A percentile compares a stretch with the other conserved stretches of the same genome.
Evolutionary conservation across 1,140 invertebrate genomes (phyloP).

Genomic region (Thalassaphorura encarpata): DNA sequence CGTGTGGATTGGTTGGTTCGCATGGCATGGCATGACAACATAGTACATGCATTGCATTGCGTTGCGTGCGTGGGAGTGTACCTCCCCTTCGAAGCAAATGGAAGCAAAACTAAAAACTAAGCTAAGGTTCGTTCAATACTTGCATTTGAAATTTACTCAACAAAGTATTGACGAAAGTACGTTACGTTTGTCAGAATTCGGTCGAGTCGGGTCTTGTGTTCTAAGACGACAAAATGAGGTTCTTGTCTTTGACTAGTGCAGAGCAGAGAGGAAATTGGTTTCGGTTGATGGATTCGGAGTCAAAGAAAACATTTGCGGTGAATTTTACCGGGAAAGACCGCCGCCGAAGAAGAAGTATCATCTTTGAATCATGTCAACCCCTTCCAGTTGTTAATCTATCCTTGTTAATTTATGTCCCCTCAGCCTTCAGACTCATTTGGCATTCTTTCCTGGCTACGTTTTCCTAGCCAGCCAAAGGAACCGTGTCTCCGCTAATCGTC

Average conservation of each 20-base stretch:
- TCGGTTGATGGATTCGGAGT: slow-evolving; percentile 31
- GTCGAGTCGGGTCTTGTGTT: no score
- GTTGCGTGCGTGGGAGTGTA: no score
- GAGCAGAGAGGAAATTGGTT: slow-evolving; percentile 32
- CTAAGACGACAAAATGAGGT: slow-evolving; percentile 32
- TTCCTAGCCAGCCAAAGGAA: slow-evolving; percentile 28
- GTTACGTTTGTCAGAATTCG: neutral
- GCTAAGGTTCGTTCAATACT: no score
- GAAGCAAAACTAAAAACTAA: no score
- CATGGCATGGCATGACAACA: no score
- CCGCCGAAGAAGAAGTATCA: neutral
- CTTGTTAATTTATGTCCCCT: slow-evolving; percentile 33
- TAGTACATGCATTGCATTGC: no score
- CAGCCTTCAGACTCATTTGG: slow-evolving; percentile 32
- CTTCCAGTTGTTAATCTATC: slow-evolving; percentile 32
- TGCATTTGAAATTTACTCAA: no score
- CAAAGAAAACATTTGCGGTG: slow-evolving; percentile 33
- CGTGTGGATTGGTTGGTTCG: no score
- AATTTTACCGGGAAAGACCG: neutral
- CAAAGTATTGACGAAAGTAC: no score
- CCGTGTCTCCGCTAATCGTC: slow-evolving; percentile 33
- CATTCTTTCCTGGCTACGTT: slow-evolving; percentile 21
- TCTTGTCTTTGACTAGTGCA: slow-evolving; percentile 28
- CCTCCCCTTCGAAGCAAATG: no score
- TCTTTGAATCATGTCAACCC: neutral